Percentiles rank a stretch among this genome's conserved stretches.
Evolutionary conservation across 37 sponge, comb jelly and placozoan genomes (phyloP).

Genomic region (Spongia lamella): DNA sequence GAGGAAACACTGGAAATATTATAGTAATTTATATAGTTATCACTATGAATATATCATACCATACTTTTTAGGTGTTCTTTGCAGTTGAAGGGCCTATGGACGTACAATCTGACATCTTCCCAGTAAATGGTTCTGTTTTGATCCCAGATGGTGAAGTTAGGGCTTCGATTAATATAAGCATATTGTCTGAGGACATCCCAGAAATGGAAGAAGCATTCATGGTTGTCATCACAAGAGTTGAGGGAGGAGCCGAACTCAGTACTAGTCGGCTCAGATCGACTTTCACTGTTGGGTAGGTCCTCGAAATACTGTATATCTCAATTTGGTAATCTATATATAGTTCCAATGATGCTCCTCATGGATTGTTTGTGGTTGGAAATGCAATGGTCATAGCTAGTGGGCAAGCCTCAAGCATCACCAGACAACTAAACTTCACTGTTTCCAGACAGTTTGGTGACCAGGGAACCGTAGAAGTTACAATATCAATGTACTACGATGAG

Average conservation of each 20-base stretch:
- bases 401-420: background rate
- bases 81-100: constrained; percentile 6
- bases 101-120: constrained; percentile 21
- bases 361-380: constrained; percentile 19
- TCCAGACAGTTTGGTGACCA: constrained; percentile 24
- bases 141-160: constrained; percentile 16
- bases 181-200: constrained; percentile 61
- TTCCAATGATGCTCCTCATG: constrained; percentile 61
- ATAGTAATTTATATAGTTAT: background rate
- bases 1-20: constrained; percentile 2
- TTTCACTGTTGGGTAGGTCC: constrained; percentile 48
- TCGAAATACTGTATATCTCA: background rate
- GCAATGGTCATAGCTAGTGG: background rate
- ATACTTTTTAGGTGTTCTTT: constrained; percentile 30
- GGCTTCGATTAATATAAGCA: constrained; percentile 28
- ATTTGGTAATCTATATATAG: constrained; percentile 3
- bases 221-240: constrained; percentile 46
- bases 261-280: constrained; percentile 32
- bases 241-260: constrained; percentile 54
- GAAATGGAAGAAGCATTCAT: constrained; percentile 71
- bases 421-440: constrained; percentile 43
- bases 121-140: constrained; percentile 33
- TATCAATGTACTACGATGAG: constrained; percentile 26
- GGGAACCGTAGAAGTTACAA: constrained; percentile 24
- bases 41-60: too few relatives aligned